Base-by-base conservation (phyloP, 2,797 vertebrate genomes). In the Carcharodon carcharias region DNA sequence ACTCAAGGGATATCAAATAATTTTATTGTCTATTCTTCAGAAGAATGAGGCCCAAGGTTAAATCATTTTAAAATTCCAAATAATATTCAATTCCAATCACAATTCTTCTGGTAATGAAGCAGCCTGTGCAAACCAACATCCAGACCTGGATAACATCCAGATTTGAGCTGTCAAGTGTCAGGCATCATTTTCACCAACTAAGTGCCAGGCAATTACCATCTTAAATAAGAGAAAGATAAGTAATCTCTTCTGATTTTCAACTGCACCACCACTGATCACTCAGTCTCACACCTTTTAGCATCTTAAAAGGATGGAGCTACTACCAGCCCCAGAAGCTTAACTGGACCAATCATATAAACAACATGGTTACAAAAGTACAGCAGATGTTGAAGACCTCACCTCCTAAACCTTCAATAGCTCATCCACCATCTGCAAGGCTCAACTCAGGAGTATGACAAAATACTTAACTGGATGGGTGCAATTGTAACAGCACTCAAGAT, bases 1-100 rank as follows among this genome's bases (percentile, higher is more conserved):
- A 67, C 96, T 96, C 73, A 0, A 0, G 85, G 77, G 96, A 96
- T 96, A 92, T 1, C 58, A 77, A 21, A 96, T 63, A 61, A 94
- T 96, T 40, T 96, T 88, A 67, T 91, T 96, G 88, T 28, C 61
- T 82, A 56, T 80, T 94, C 50, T 89, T 63, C 12, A 71, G 71
- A 45, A 54, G 61, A 88, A 28, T 61, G 85, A 89, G 35, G 45
- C 65, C 21, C 63, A 31, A 96, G 21, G 45, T 96, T 63, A 87
- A 88, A 96, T 96, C 89, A 88, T 40, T 61, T 73, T 54, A 85
- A 80, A 96, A 56, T 18, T 26, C 50, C 45, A 87, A 54, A 21
- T 54, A 23, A 16, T 87, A 0, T 50, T 45, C 23, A 87, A 23
- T 87, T 87, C 18, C 82, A 87, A 54, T 87, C 21, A 87, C 31